A percentile compares a stretch with the other conserved stretches of the same genome.
Conservation (phyloP, 2,888 invertebrate species). For the Lochmaea crataegi region DNA sequence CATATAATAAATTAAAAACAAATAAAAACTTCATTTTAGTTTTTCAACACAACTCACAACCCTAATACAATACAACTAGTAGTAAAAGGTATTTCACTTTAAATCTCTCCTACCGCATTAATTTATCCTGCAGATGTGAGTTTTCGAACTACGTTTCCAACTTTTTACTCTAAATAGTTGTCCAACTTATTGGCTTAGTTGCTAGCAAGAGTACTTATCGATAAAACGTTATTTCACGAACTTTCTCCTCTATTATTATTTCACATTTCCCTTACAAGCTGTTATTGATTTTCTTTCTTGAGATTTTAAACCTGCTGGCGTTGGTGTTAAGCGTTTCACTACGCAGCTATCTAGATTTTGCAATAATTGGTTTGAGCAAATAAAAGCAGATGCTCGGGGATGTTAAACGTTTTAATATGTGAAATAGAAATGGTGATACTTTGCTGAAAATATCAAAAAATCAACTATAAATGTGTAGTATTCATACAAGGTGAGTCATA, state of each 20-base stretch:
- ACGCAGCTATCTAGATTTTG: not conserved
- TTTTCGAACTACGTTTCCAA: not conserved
- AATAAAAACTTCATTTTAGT: no score
- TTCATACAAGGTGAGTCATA: no score
- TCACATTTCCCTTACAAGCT: constrained; percentile 17
- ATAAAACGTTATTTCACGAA: constrained; percentile 1
- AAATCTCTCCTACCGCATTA: not conserved
- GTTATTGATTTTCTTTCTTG: constrained; percentile 7
- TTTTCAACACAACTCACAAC: no score
- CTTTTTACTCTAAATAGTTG: constrained; percentile 11
- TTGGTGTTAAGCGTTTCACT: not conserved
- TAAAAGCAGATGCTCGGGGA: no score
- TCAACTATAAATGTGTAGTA: no score
- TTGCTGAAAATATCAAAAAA: no score
- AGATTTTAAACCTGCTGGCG: constrained; percentile 12
- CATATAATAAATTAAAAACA: no score
- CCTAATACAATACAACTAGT: not conserved
- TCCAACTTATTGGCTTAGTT: constrained; percentile 9
- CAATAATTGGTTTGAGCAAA: no score
- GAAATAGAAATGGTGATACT: no score
- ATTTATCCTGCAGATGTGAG: not conserved
- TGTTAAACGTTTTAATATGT: no score
- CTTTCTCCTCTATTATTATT: constrained; percentile 14
- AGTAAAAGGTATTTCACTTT: not conserved
- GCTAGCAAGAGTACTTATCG: constrained; percentile 9